Evolutionary conservation across 1,140 invertebrate species (phyloP), one percentile per base, ranked within the genome.

Genomic region (Armadillidium nasatum): DNA sequence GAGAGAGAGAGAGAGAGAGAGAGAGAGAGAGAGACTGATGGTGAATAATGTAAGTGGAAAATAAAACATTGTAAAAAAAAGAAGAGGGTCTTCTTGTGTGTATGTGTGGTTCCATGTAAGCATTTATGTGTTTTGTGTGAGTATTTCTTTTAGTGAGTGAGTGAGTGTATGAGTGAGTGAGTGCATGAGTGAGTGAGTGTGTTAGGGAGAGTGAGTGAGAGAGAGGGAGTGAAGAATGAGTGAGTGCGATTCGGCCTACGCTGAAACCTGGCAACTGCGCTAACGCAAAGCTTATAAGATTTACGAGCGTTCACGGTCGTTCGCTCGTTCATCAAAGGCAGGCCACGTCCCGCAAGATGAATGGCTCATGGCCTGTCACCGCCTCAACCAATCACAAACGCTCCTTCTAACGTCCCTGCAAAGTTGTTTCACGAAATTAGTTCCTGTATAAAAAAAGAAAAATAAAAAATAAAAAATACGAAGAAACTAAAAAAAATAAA

Each of bases 271-370:
- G 50, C 50, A 60, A 60, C 50, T 60, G 11, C 19, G 19, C 50
- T 60, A 60, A 60, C 50, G 50, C 50, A 60, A 60, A 60, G 50
- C 50, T 19, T 60, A 19, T 60, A 67, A 75, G 73, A 75, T 75
- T 75, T 75, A 75, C 69, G 60, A 67, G 60, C 15, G 73, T 75
- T 75, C 54, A 60, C 73, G 73, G 73, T 75, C 73, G 73, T 60
- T 75, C 7, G 73, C 54, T 75, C 73, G 73, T 75, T 75, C 73
- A 75, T 75, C 73, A 75, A 75, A 75, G 73, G 50, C 73, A 68
- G 50, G 73, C 73, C 73, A 75, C 73, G 73, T 75, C 73, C 73
- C 54, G 68, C 43, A 75, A 75, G 73, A 75, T 75, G 73, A 75
- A 75, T 75, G 66, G 73, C 73, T 68, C 19, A 44, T 46, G 66